Base-by-base conservation (phyloP, 2,797 vertebrate species). In the Parambassis ranga region DNA sequence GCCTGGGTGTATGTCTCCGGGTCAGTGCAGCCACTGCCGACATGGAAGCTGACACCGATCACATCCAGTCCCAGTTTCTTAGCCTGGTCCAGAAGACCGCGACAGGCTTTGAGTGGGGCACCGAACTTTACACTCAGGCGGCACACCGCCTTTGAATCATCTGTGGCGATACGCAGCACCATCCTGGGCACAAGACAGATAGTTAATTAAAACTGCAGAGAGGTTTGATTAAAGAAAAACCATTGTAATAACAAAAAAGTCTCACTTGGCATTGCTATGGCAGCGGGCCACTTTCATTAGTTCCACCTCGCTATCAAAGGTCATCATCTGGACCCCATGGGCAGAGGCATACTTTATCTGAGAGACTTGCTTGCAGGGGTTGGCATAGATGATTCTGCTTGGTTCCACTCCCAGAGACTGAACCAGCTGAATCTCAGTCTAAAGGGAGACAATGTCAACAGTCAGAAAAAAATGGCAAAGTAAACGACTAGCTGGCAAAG, bases 281-380 rank as follows among this genome's bases (percentile, higher is more conserved):
- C 90, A 93, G 56, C 96, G 94, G 63, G 96, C 93, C 46, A 99
- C 94, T 90, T 99, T 99, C 94, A 95, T 93, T 67, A 99, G 82
- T 42, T 99, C 97, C 46, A 98, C 94, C 73, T 98, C 97, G 7
- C 96, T 98, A 71, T 99, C 98, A 84, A 99, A 99, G 3, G 98
- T 99, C 97, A 99, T 99, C 95, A 96, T 98, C 87, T 94, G 94
- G 55, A 99, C 96, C 10, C 96, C 96, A 2, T 91, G 96, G 56
- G 91, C 92, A 51, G 95, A 95, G 3, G 98, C 97, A 48, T 98
- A 98, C 74, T 98, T 98, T 65, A 99, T 98, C 71, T 99, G 98
- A 60, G 97, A 99, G 27, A 96, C 90, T 90, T 99, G 98, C 81
- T 99, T 99, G 83, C 97, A 99, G 36, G 98, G 98, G 82, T 99